phyloP scores from a whole-genome alignment of 2,888 invertebrate species.

The Tortricodes alternella region DNA sequence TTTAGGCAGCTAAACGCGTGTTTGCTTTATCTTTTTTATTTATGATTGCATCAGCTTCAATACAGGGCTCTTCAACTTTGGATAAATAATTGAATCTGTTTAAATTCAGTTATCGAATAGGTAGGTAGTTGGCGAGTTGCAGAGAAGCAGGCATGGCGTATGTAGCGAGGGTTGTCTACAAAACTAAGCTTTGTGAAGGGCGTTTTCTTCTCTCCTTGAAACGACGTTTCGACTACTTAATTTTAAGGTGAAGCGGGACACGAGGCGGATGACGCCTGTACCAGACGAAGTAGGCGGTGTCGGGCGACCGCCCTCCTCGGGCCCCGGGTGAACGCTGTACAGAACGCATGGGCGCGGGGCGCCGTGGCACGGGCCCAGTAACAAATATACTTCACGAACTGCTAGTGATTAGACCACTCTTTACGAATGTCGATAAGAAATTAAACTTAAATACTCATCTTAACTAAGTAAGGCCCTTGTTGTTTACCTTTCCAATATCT shows the following conservation, averaged over 20 bases:
- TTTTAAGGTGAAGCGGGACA: slow-evolving; percentile 73
- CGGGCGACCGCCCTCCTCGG: slow-evolving; percentile 79
- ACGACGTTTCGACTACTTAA: slow-evolving; percentile 56
- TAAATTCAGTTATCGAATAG: neutral
- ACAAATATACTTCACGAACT: slow-evolving; percentile 79
- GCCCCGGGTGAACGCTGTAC: slow-evolving; percentile 73
- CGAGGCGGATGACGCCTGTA: slow-evolving; percentile 78
- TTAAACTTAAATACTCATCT: slow-evolving; percentile 7
- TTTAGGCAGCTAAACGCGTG: neutral
- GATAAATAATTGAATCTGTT: neutral
- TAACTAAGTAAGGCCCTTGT: neutral
- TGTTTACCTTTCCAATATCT: too few species aligned
- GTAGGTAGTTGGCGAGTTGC: neutral
- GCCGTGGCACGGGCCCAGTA: slow-evolving; percentile 73
- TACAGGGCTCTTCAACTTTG: neutral
- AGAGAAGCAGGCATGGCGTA: neutral
- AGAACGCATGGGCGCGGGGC: slow-evolving; percentile 75
- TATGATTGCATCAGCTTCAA: neutral
- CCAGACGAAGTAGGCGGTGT: slow-evolving; percentile 81
- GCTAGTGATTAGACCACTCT: slow-evolving; percentile 61
- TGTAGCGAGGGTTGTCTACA: slow-evolving; percentile 4
- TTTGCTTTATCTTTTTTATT: neutral
- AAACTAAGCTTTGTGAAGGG: slow-evolving; percentile 54
- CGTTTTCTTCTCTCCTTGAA: slow-evolving; percentile 61
- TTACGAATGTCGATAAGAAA: slow-evolving; percentile 49